These are phyloP conservation scores for Parelbella ahira DNA, from an alignment of 2,888 invertebrate genomes.

Conservation along the genomic window DNA sequence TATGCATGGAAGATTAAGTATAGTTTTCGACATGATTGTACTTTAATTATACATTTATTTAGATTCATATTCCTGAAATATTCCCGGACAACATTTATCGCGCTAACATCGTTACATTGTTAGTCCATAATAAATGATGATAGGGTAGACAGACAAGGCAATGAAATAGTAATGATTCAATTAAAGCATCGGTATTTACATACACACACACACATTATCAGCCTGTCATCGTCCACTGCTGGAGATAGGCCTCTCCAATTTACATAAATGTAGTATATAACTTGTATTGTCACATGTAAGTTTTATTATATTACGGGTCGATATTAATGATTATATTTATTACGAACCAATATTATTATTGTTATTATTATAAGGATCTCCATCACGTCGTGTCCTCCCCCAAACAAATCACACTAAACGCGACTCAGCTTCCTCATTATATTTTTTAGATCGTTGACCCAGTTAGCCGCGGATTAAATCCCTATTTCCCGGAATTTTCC, in stretches of 20 bases:
- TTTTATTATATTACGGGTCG: too few species aligned
- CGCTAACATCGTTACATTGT: slow-evolving; percentile 28
- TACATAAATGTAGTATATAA: too few species aligned
- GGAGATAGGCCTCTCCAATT: too few species aligned
- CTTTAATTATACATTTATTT: too few species aligned
- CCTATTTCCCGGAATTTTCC: slow-evolving; percentile 35
- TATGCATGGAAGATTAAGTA: too few species aligned
- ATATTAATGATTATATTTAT: too few species aligned
- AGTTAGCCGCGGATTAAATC: slow-evolving; percentile 41
- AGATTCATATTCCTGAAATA: neutral
- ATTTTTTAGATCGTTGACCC: slow-evolving; percentile 24
- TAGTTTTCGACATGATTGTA: too few species aligned
- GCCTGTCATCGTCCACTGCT: too few species aligned
- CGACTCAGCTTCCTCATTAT: slow-evolving; percentile 21
- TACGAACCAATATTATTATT: too few species aligned
- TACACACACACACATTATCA: too few species aligned
- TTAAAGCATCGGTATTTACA: slow-evolving; percentile 19
- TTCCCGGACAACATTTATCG: slow-evolving; percentile 13
- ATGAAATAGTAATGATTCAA: slow-evolving; percentile 33
- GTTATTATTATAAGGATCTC: too few species aligned
- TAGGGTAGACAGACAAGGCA: slow-evolving; percentile 11
- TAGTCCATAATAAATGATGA: slow-evolving; percentile 25
- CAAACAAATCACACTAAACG: slow-evolving; percentile 13
- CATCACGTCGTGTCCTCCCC: neutral
- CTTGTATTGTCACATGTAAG: too few species aligned